Base-by-base conservation (phyloP, 2,888 invertebrate species). In the Lordiphosa fenestrarum region DNA sequence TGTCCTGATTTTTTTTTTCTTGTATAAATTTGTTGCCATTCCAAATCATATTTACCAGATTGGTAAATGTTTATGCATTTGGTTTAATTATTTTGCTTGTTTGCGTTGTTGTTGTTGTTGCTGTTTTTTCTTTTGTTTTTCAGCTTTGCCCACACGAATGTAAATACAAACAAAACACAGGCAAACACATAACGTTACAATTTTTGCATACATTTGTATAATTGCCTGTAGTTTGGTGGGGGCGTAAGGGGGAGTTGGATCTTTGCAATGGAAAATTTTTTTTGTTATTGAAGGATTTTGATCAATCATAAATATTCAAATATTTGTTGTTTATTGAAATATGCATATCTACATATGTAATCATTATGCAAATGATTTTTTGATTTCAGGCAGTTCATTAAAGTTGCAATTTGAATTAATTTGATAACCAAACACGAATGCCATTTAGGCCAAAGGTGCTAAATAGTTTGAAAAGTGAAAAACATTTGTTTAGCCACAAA, bases 341-440 rank as follows among this genome's bases (percentile, higher is more conserved):
- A 30, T 30, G 30, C 30, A 30, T 30, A 30, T 30, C 30, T 13
- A 50, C 51, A 35, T 42, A 12, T 37, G 59, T 33, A 60, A 46
- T 60, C 41, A 60, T 60, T 60, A 58, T 60, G 60, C 60, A 60
- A 60, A 60, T 60, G 23, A 40, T 37, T 47, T 23, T 46, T 47
- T 15, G 46, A 51, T 21, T 40, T 39, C 35, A 58, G 12, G 5
- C 59, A 59, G 59, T 60, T 60, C 59, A 60, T 60, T 60, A 60
- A 57, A 60, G 60, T 59, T 46, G 60, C 59, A 60, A 52, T 52
- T 44, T 12, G 60, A 60, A 52, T 59, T 52, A 60, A 46, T 52
- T 25, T 4, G 21, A 10, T 35, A 36, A 35, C 30, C 9, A 52
- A 52, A 60, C 9, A 9, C 9, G 9, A 30, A 30, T 25, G 25